These are phyloP conservation scores for Echinometra lucunter DNA, from an alignment of 53 echinoderm and acorn worm species.

Conservation along the genomic window DNA sequence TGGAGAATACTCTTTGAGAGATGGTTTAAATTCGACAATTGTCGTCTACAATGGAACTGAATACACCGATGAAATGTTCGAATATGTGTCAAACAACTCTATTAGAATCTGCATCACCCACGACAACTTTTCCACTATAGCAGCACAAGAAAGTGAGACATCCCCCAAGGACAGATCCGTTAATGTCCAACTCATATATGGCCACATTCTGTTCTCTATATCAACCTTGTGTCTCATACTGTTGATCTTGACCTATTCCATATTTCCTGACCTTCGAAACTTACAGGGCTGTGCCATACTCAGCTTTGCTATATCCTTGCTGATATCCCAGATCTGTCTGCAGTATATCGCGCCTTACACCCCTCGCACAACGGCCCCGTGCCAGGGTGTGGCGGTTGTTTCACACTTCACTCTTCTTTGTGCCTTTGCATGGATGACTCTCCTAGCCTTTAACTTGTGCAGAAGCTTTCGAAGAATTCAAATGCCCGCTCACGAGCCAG, in stretches of 20 bases:
- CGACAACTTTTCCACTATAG: conserved; percentile 10
- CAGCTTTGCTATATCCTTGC: neutral
- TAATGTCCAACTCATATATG: conserved; percentile 18
- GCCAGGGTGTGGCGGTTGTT: conserved; percentile 26
- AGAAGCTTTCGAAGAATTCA: neutral
- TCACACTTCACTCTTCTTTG: conserved; percentile 31
- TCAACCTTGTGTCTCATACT: conserved; percentile 21
- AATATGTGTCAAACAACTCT: conserved; percentile 21
- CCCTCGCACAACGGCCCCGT: neutral
- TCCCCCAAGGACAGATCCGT: neutral
- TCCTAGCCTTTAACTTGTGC: conserved; percentile 27
- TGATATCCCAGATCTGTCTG: conserved; percentile 38
- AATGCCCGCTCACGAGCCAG: neutral
- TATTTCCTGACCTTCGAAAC: conserved; percentile 15
- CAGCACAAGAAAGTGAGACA: neutral
- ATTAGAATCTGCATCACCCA: conserved; percentile 43
- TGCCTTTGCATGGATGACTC: conserved; percentile 51
- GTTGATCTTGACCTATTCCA: conserved; percentile 16
- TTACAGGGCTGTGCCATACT: conserved; percentile 45
- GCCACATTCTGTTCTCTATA: conserved; percentile 15
- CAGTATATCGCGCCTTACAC: conserved; percentile 24
- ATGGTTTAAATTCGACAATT: neutral
- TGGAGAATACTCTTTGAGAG: neutral
- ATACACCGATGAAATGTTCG: neutral
- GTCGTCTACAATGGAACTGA: conserved; percentile 11